Evolutionary conservation across 2,797 vertebrate genomes (phyloP).

Genomic region (Notolepis coatsorum): DNA sequence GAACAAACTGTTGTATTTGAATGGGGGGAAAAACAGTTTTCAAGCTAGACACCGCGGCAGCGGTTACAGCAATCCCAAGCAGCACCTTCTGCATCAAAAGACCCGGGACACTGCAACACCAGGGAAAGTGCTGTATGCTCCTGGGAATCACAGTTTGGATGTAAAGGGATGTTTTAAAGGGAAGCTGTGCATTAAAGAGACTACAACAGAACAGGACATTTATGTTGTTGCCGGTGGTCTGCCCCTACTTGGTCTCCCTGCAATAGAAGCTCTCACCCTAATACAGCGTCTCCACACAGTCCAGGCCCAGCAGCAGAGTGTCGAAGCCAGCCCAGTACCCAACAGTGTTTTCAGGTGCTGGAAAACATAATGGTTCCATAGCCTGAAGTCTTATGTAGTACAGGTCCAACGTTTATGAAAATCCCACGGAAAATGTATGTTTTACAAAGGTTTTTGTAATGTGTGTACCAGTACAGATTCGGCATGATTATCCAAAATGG

Average conservation of each 20-base stretch:
- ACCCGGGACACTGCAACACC: too few species aligned
- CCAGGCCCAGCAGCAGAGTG: constrained; percentile 1
- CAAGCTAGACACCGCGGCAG: constrained; percentile 35
- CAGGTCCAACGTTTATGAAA: too few species aligned
- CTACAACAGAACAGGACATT: constrained; percentile 14
- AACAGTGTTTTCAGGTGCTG: constrained; percentile 21
- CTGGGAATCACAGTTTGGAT: constrained; percentile 12
- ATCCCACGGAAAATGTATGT: too few species aligned
- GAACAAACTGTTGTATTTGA: not conserved
- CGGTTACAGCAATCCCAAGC: constrained; percentile 19
- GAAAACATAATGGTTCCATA: too few species aligned
- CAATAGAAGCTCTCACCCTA: constrained; percentile 8
- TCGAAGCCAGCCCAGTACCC: constrained; percentile 13
- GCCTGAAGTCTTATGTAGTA: too few species aligned
- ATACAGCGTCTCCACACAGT: constrained; percentile 19
- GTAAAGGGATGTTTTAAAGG: constrained; percentile 3
- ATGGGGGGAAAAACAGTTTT: constrained; percentile 20
- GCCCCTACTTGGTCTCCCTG: constrained; percentile 12
- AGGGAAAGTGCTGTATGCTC: constrained; percentile 15
- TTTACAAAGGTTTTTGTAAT: too few species aligned
- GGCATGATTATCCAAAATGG: too few species aligned
- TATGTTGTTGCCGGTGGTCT: constrained; percentile 19
- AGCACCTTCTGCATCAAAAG: not conserved
- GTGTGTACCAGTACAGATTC: too few species aligned
- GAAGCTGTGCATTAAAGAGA: not conserved